Base-by-base conservation (phyloP, 1,140 invertebrate genomes). In the Drosophila aff. region DNA sequence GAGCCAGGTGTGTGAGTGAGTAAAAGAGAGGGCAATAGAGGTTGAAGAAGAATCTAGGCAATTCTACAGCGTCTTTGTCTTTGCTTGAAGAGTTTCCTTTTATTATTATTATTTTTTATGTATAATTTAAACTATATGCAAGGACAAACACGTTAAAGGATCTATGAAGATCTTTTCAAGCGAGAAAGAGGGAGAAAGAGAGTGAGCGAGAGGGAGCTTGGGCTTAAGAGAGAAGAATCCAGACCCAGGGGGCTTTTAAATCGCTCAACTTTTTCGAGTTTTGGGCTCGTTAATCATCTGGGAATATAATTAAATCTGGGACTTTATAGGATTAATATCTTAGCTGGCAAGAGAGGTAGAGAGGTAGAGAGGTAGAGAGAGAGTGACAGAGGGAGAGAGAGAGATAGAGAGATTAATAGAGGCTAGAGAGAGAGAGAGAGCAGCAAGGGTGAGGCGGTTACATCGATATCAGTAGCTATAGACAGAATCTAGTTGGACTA, bases 401-500 rank as follows among this genome's bases (percentile, higher is more conserved):
- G 21, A 36, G 57, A 49, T 1, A 28, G 26, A 28, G 26, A 47
- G 36, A 38, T 21, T 21, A 18, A 21, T 26, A 62, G 44, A 23
- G 26, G 58, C 58, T 64, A 68, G 65, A 41, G 4, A 69, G 53
- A 50, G n/a, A n/a, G n/a, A n/a, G 63, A 53, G n/a, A 55, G 72
- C 31, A 38, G 28, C 26, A 3, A 33, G 50, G n/a, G 3, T 33
- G n/a, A 21, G 28, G 11, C 36, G 26, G 44, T 60, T 73, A 73
- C 71, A 73, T 73, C 40, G 55, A 73, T 73, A 73, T 73, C 53
- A 72, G 69, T 73, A 73, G 41, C 58, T 52, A 60, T 71, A 71
- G 69, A 73, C 67, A 72, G 67, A 60, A 73, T 72, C 67, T 73
- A 73, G 67, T 52, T 50, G 53, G 67, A 58, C 68, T 73, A 73